These are phyloP conservation scores for Phalloptychus januarius DNA, from an alignment of 2,797 vertebrate species.

Conservation along the genomic window DNA sequence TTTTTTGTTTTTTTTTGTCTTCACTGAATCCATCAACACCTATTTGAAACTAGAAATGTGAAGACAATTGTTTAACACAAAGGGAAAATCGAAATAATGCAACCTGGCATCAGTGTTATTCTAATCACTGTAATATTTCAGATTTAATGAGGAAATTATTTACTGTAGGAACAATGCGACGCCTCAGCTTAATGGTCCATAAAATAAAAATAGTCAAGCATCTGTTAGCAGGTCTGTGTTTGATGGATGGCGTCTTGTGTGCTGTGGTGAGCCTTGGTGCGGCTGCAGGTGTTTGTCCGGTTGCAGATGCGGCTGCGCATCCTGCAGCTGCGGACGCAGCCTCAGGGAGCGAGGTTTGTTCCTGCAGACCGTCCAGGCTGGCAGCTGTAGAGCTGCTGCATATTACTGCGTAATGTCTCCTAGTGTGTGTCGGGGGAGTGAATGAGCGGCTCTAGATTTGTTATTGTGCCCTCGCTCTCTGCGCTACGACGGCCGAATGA, in stretches of 20 bases:
- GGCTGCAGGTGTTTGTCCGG: conserved; percentile 49
- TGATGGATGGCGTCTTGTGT: conserved; percentile 3
- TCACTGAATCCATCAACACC: not conserved
- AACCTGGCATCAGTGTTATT: conserved; percentile 14
- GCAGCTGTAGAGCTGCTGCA: conserved; percentile 16
- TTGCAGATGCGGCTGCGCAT: conserved; percentile 39
- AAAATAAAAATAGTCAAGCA: conserved; percentile 52
- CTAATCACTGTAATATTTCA: conserved; percentile 45
- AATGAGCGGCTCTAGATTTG: conserved; percentile 72
- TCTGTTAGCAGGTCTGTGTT: conserved; percentile 26
- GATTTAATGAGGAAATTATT: conserved; percentile 60
- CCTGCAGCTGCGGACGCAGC: conserved; percentile 37
- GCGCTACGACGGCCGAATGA: conserved; percentile 52
- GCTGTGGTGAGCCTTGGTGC: conserved; percentile 15
- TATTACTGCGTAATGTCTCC: conserved; percentile 25
- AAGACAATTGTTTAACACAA: not conserved
- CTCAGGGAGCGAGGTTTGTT: not conserved
- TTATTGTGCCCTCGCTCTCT: conserved; percentile 54
- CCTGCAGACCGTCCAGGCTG: conserved; percentile 14
- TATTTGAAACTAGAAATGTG: not conserved
- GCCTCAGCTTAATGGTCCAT: conserved; percentile 57
- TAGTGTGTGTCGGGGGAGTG: conserved; percentile 47
- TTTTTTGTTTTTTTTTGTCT: no score
- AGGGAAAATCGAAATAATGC: conserved; percentile 18
- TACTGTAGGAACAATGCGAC: conserved; percentile 47